A percentile compares a stretch with the other conserved stretches of the same genome.
phyloP scores from a whole-genome alignment of 2,888 invertebrate genomes.

The Drosophila sordidapex region DNA sequence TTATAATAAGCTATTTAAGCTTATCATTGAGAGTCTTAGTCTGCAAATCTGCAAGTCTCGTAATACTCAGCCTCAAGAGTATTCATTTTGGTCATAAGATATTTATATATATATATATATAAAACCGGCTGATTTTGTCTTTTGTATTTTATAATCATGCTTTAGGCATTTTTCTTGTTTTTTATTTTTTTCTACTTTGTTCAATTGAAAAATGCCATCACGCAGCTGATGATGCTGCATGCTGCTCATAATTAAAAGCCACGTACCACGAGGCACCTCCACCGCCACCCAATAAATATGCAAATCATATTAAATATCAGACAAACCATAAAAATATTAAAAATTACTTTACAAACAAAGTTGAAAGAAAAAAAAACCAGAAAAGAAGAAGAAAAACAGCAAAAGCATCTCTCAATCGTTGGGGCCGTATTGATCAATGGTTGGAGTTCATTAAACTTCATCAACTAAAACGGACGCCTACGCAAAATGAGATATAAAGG shows the following conservation, averaged over 20 bases:
- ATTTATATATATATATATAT: neutral
- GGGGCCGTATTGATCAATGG: conserved; percentile 50
- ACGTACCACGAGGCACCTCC: conserved; percentile 25
- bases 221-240: conserved; percentile 33
- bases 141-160: neutral
- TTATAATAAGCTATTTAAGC: neutral
- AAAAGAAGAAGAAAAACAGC: conserved; percentile 8
- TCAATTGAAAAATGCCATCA: conserved; percentile 61
- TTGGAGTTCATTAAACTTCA: conserved; percentile 71
- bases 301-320: neutral
- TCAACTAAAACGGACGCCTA: conserved; percentile 48
- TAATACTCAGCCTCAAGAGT: neutral
- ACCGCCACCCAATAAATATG: conserved; percentile 27
- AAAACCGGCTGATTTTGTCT: neutral
- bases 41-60: neutral
- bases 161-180: neutral
- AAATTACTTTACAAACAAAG: conserved; percentile 34
- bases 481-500: conserved; percentile 34
- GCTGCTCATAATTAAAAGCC: conserved; percentile 60
- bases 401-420: conserved; percentile 38
- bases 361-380: conserved; percentile 6
- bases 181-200: neutral
- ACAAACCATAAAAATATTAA: conserved; percentile 21
- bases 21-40: neutral
- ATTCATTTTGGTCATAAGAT: neutral